These are phyloP conservation scores for Congeria kusceri DNA, from an alignment of 2,888 invertebrate species.

Conservation along the genomic window DNA sequence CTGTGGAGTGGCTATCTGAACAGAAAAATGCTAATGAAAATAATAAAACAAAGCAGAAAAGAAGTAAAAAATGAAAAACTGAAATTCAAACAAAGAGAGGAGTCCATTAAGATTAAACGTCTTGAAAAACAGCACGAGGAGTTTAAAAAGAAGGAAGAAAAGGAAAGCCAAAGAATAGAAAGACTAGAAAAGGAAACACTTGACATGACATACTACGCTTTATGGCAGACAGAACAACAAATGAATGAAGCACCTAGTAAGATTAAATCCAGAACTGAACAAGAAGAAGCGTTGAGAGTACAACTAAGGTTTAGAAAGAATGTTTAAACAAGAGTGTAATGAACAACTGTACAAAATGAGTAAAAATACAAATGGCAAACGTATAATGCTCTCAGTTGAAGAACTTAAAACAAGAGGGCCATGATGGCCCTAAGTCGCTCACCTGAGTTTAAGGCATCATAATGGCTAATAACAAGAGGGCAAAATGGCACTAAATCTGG, in stretches of 20 bases:
- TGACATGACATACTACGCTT: slow-evolving; percentile 21
- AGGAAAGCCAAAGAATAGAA: slow-evolving; percentile 20
- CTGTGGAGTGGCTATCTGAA: slow-evolving; percentile 4
- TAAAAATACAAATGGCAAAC: slow-evolving; percentile 6
- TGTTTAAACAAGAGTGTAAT: slow-evolving; percentile 16
- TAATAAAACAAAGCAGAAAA: slow-evolving; percentile 11
- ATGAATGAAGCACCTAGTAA: neutral
- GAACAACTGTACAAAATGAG: slow-evolving; percentile 5
- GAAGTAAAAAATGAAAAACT: slow-evolving; percentile 20
- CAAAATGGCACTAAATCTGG: too few species aligned
- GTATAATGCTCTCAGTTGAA: slow-evolving; percentile 4
- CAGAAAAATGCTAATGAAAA: slow-evolving; percentile 7
- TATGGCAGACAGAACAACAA: slow-evolving; percentile 1
- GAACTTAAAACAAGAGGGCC: slow-evolving; percentile 27
- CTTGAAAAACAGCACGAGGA: slow-evolving; percentile 23
- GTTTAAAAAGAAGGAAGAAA: slow-evolving; percentile 14
- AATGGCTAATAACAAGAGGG: too few species aligned
- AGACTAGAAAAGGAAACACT: slow-evolving; percentile 25
- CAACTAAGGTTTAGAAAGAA: slow-evolving; percentile 31
- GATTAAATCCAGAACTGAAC: slow-evolving; percentile 15
- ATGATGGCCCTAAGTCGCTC: too few species aligned
- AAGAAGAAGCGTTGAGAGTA: slow-evolving; percentile 24
- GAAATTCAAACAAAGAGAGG: slow-evolving; percentile 28
- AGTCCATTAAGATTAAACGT: neutral
- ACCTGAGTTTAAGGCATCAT: too few species aligned